Base-by-base conservation (phyloP, 2,888 invertebrate species). In the Amblyjoppa fuscipennis region DNA sequence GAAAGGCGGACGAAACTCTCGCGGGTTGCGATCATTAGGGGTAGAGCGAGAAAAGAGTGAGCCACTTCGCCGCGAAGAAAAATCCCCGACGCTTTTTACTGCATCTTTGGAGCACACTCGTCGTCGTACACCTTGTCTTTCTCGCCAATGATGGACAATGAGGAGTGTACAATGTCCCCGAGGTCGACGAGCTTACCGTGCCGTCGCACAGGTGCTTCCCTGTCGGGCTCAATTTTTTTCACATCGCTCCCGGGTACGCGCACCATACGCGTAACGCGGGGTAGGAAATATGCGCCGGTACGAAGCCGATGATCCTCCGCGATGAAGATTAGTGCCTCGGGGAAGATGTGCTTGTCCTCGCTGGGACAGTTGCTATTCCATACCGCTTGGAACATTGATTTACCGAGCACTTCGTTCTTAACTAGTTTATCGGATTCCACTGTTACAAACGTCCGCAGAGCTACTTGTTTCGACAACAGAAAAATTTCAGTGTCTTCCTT, bases 1-100 rank as follows among this genome's bases (percentile, higher is more conserved):
- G 71, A 31, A 59, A n/a, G 34, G 64, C 16, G 75, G 53, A 66
- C 56, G 16, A 38, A 34, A 66, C 38, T 53, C 51, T 31, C 59
- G 79, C 34, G 45, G 25, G 49, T 20, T 28, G 34, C n/a, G 71
- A 71, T 61, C 79, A 79, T 79, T 79, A 79, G 70, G 71, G 79
- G 64, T 41, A 61, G 34, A 71, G 68, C 53, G 53, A 53, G 66
- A 68, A 59, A 71, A 71, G 71, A 71, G 51, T 71, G 70, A n/a
- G 28, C 41, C 41, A 45, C 68, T 41, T 49, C 61, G 25, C n/a
- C 51, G 68, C 77, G 11, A 25, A 77, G 68, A 68, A 68, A 71
- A 68, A 71, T 53, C 28, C 31, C 7, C 9, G 16, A 31, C 53
- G 45, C 49, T n/a, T 34, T 71, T 64, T 16, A 64, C 34, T 16